Evolutionary conservation across 1,140 invertebrate genomes (phyloP).

Genomic region (Lithobius niger): DNA sequence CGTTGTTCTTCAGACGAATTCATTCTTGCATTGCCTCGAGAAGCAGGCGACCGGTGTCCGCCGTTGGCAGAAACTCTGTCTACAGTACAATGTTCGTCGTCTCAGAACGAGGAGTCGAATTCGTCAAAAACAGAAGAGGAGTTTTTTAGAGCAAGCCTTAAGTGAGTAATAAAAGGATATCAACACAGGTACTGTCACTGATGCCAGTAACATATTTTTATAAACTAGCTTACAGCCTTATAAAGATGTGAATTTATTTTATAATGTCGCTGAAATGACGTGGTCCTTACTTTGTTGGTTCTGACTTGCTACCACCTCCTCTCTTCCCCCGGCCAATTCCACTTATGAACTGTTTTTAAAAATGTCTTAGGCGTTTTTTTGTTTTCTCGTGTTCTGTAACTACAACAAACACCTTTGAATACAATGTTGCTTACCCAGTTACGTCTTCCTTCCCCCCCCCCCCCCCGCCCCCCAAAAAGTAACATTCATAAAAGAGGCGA

Average conservation of each 20-base stretch:
- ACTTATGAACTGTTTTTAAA: too few relatives aligned
- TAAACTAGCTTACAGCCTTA: not conserved
- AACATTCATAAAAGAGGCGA: too few relatives aligned
- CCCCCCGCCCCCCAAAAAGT: too few relatives aligned
- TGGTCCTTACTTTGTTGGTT: not conserved
- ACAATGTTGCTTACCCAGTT: too few relatives aligned
- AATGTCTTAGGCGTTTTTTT: too few relatives aligned
- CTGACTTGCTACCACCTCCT: not conserved
- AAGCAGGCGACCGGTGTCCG: not conserved
- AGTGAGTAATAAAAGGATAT: not conserved
- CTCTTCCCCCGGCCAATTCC: too few relatives aligned
- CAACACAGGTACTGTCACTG: too few relatives aligned
- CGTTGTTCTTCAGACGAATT: constrained; percentile 15
- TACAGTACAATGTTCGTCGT: not conserved
- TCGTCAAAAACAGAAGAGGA: not conserved
- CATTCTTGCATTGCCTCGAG: not conserved
- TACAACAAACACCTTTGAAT: too few relatives aligned
- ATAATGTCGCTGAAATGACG: not conserved
- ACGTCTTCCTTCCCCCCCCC: too few relatives aligned
- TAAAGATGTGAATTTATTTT: not conserved
- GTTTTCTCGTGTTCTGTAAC: too few relatives aligned
- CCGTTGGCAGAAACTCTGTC: not conserved
- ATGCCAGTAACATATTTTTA: not conserved
- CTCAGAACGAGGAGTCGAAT: too few relatives aligned
- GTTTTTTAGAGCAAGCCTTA: not conserved